phyloP scores from a whole-genome alignment of 2,113 vertebrate genomes.

The Perca schrenkii region DNA sequence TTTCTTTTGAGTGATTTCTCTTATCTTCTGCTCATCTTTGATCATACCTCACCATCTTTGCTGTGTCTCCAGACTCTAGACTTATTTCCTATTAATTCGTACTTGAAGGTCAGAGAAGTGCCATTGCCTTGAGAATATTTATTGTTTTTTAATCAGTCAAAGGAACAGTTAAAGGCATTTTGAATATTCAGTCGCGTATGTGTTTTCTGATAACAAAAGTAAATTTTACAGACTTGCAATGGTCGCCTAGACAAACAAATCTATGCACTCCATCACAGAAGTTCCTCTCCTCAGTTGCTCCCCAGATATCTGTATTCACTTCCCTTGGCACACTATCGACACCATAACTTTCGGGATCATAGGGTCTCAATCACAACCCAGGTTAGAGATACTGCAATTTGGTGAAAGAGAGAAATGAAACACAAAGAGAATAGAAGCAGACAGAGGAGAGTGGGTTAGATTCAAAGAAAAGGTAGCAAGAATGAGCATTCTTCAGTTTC shows the following conservation, averaged over 20 bases:
- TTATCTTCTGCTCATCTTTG: constrained; percentile 37
- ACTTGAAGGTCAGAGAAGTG: constrained; percentile 27
- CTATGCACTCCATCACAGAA: background rate
- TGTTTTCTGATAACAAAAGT: constrained; percentile 6
- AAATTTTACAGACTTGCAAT: too few relatives aligned
- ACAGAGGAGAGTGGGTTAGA: background rate
- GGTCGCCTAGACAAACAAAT: background rate
- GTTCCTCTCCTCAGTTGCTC: background rate
- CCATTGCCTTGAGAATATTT: constrained; percentile 4
- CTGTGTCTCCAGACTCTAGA: constrained; percentile 7
- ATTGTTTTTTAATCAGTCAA: constrained; percentile 27
- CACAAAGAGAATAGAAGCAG: background rate
- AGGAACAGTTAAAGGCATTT: background rate
- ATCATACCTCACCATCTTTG: constrained; percentile 19
- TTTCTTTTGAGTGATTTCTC: constrained; percentile 27
- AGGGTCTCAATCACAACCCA: constrained; percentile 3
- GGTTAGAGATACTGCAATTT: constrained; percentile 18
- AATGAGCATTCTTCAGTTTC: constrained; percentile 33
- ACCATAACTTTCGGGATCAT: constrained; percentile 3
- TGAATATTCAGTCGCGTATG: background rate
- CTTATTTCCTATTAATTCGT: constrained; percentile 31
- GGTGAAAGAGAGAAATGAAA: constrained; percentile 10
- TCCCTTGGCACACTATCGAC: background rate
- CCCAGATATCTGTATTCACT: constrained; percentile 10
- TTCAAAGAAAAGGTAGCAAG: constrained; percentile 12